Percentiles rank a stretch among this genome's conserved stretches.
These are phyloP conservation scores for Brachionus manjavacas DNA, from an alignment of 1,140 invertebrate species.

Conservation along the genomic window DNA sequence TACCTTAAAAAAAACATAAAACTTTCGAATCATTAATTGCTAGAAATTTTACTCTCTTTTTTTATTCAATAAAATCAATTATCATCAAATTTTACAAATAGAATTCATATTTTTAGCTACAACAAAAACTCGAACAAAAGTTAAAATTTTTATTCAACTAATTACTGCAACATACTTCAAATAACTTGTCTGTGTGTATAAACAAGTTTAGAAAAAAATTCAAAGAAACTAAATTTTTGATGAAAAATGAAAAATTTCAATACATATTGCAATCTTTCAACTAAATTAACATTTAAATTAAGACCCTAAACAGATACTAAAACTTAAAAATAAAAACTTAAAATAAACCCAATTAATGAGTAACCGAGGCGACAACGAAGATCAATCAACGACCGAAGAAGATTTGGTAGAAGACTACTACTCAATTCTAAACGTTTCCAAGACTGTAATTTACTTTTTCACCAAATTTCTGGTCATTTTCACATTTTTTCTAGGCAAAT, in stretches of 20 bases:
- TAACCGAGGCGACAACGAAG: not conserved
- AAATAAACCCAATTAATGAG: not conserved
- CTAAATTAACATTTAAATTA: not conserved
- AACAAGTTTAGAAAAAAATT: not conserved
- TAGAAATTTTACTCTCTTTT: not conserved
- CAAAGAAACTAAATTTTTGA: not conserved
- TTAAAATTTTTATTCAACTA: not conserved
- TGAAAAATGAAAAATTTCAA: not conserved
- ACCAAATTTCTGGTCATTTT: not conserved
- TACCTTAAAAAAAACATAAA: no score
- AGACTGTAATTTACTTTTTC: conserved; percentile 10
- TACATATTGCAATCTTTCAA: conserved; percentile 10
- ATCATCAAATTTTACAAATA: not conserved
- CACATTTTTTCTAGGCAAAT: conserved; percentile 11
- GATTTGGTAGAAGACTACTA: conserved; percentile 24
- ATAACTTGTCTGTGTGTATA: not conserved
- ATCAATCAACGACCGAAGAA: not conserved
- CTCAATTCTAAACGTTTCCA: conserved; percentile 21
- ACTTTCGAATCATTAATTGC: no score
- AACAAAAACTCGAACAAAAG: not conserved
- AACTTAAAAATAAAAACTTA: not conserved
- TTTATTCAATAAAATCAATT: not conserved
- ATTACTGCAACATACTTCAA: not conserved
- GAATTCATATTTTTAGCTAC: not conserved
- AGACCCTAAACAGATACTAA: not conserved